phyloP scores from a whole-genome alignment of 2,888 invertebrate genomes.

The Zele albiditarsus region DNA sequence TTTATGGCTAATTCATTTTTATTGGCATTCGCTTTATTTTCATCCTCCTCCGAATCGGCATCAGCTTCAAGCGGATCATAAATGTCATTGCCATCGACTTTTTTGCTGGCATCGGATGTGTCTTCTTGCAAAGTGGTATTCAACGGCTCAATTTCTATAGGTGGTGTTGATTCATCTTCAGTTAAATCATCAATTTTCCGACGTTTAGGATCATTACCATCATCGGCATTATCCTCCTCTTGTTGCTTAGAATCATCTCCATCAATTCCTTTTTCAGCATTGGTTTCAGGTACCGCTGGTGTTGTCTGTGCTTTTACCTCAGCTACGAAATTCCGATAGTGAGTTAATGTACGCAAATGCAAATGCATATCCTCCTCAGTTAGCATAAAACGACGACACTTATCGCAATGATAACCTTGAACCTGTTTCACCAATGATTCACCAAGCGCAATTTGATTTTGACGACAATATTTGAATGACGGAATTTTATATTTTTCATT shows the following conservation, averaged over 20 bases:
- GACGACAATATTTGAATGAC: constrained; percentile 67
- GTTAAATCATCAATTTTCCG: neutral
- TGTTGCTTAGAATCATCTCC: constrained; percentile 24
- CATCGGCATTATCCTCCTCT: constrained; percentile 22
- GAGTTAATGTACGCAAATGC: constrained; percentile 67
- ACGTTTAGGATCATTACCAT: constrained; percentile 10
- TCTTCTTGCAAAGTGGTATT: constrained; percentile 11
- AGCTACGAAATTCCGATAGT: constrained; percentile 67
- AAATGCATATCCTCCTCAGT: constrained; percentile 67
- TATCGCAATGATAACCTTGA: constrained; percentile 68
- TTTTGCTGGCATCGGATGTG: constrained; percentile 47
- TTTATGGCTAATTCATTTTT: constrained; percentile 49
- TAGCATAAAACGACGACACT: constrained; percentile 70
- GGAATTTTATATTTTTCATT: constrained; percentile 66
- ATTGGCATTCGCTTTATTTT: constrained; percentile 42
- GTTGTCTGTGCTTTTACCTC: constrained; percentile 65
- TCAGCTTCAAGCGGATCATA: constrained; percentile 67
- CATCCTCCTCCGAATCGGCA: constrained; percentile 64
- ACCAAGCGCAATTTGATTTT: constrained; percentile 66
- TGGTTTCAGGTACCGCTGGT: constrained; percentile 50
- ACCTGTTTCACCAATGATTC: constrained; percentile 67
- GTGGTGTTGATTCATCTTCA: neutral
- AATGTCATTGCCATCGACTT: constrained; percentile 61
- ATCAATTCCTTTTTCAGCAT: constrained; percentile 46
- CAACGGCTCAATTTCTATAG: neutral